Base-by-base conservation (phyloP, 2,113 vertebrate species). In the Lethenteron camtschaticum region DNA sequence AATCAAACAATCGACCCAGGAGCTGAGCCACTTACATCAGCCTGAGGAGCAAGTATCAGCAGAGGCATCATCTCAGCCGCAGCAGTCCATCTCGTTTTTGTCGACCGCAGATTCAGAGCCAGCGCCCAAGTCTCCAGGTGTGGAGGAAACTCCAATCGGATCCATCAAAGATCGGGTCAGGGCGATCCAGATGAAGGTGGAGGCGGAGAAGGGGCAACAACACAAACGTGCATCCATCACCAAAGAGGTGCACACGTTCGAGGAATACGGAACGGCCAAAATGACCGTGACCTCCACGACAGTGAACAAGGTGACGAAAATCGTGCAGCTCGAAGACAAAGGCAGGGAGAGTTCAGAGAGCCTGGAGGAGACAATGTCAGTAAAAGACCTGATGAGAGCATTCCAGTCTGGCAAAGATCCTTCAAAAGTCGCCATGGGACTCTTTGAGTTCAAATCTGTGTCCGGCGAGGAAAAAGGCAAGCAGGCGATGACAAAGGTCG, bases 81-180 rank as follows among this genome's bases (percentile, higher is more conserved):
- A 41, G 41, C 41, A 41, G 6, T 7, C 41, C 41, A 41, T 41
- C 41, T 41, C 41, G 41, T 41, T 41, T 41, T 41, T 41, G 41
- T 41, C 41, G 41, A 41, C 41, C 6, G 69, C 80, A 71, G 74
- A 78, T 70, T 73, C 79, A 3, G 74, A 77, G 55, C 70, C 77
- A 58, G 80, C 77, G 68, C 85, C 85, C 14, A 85, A 90, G 0
- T 99, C 92, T 41, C 94, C 92, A 18, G 80, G 94, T 41, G 84
- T 99, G 58, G 94, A 99, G 78, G 88, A 96, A 76, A 99, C 90
- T 9, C 94, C 94, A 55, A 97, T 99, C 63, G 94, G 94, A n/a
- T 95, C 92, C 16, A 97, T 97, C 75, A 97, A 90, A 81, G 92
- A 95, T 76, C 96, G 96, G 80, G 94, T 99, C 16, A 96, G 95